Evolutionary conservation across 2,888 invertebrate genomes (phyloP), one percentile per base, ranked within the genome.

Genomic region (Trachelus stipa): DNA sequence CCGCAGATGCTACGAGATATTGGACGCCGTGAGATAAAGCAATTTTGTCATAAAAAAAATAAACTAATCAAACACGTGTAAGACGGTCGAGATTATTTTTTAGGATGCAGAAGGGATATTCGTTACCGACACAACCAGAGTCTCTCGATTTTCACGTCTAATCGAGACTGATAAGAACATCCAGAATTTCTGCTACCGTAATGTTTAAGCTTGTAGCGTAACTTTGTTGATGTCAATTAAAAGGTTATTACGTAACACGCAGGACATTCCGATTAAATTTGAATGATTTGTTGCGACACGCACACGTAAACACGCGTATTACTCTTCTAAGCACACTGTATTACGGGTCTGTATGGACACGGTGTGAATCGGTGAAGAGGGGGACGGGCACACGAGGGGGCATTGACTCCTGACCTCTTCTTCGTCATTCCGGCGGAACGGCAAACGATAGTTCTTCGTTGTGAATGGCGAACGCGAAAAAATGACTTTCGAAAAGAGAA

Each of bases 401-500:
- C 71, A 34, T 71, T 71, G 71, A 71, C 71, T 71, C 71, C 31
- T 71, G 71, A 71, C 71, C 71, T 71, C 71, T 71, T 71, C 71
- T 71, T 71, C 71, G 71, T 71, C 31, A 71, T 33, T 71, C 71
- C 33, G 71, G 0, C 71, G 34, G 71, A 71, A 71, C 71, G 71
- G 71, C 71, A 23, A 15, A 71, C 33, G 71, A 71, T 71, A 23
- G 56, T 56, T 56, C 56, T 56, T 56, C 56, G 56, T 23, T 56
- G 56, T 23, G 23, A 56, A 56, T 56, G 56, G 56, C 56, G 23
- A 23, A 23, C 56, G 56, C 56, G 23, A 56, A 56, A 56, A 56
- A 23, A 56, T 23, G 56, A 56, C 56, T 56, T 56, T 56, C 56
- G 56, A 56, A 56, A 56, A 9, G 23, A 56, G 23, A 56, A 35